Evolutionary conservation across 2,113 vertebrate genomes (phyloP).

Genomic region (Garra rufa): DNA sequence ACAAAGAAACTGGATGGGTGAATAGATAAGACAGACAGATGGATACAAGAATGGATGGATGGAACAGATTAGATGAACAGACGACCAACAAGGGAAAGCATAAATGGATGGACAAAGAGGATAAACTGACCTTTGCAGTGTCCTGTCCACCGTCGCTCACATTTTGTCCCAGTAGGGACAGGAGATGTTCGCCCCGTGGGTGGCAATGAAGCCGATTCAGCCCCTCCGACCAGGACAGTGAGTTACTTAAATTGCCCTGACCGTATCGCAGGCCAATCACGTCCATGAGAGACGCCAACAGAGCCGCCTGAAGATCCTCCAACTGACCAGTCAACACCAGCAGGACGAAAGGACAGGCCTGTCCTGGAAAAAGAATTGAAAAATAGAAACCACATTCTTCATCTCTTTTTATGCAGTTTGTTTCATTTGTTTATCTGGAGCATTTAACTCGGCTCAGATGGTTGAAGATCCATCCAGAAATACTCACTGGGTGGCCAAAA

Average conservation of each 20-base stretch:
- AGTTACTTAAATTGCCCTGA: slow-evolving; percentile 41
- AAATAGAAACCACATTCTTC: background rate
- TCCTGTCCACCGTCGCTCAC: background rate
- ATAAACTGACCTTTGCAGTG: background rate
- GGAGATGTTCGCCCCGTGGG: slow-evolving; percentile 67
- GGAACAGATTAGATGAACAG: background rate
- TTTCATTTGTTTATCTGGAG: background rate
- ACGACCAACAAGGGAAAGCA: background rate
- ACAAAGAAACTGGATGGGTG: background rate
- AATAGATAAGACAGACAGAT: background rate
- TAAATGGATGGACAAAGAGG: background rate
- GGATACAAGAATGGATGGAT: background rate
- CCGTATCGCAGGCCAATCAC: slow-evolving; percentile 62
- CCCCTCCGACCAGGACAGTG: slow-evolving; percentile 68
- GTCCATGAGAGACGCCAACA: slow-evolving; percentile 72
- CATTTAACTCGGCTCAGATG: background rate
- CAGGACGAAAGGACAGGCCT: slow-evolving; percentile 64
- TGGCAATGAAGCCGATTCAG: slow-evolving; percentile 65
- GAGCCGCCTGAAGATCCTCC: slow-evolving; percentile 61
- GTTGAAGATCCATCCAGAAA: background rate
- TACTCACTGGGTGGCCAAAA: background rate
- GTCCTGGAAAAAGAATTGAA: slow-evolving; percentile 56
- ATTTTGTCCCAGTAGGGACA: slow-evolving; percentile 67
- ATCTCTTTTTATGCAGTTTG: background rate
- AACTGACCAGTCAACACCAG: slow-evolving; percentile 70